These are phyloP conservation scores for Corythornis cristatus DNA, from an alignment of 2,113 vertebrate genomes.

Conservation along the genomic window DNA sequence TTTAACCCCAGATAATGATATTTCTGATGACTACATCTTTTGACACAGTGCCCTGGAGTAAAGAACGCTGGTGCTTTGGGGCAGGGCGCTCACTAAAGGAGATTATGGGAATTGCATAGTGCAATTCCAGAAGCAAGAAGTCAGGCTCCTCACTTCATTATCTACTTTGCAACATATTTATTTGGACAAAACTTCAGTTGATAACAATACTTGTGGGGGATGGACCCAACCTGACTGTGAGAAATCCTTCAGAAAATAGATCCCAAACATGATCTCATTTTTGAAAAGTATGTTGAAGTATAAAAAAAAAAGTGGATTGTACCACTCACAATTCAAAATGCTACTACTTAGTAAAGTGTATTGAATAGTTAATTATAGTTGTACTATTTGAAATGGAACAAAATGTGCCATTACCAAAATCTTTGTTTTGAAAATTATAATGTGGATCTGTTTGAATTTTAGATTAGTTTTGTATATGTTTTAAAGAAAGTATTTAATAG, in stretches of 20 bases:
- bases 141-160: not conserved
- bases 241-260: not conserved
- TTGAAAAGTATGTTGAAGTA: not conserved
- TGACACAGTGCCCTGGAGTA: not conserved
- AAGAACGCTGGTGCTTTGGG: not conserved
- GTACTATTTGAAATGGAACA: not conserved
- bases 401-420: not conserved
- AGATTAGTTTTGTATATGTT: not conserved
- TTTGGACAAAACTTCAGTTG: not conserved
- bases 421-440: not conserved
- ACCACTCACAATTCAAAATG: not conserved
- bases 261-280: not conserved
- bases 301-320: not conserved
- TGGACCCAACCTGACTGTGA: not conserved
- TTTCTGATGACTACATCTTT: not conserved
- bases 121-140: not conserved
- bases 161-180: not conserved
- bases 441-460: not conserved
- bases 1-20: not conserved
- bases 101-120: not conserved
- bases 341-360: not conserved
- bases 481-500: constrained; percentile 22
- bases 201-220: not conserved
- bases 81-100: not conserved
- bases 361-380: not conserved